Evolutionary conservation across 2,113 vertebrate species (phyloP).

Genomic region (Apodemus speciosus): DNA sequence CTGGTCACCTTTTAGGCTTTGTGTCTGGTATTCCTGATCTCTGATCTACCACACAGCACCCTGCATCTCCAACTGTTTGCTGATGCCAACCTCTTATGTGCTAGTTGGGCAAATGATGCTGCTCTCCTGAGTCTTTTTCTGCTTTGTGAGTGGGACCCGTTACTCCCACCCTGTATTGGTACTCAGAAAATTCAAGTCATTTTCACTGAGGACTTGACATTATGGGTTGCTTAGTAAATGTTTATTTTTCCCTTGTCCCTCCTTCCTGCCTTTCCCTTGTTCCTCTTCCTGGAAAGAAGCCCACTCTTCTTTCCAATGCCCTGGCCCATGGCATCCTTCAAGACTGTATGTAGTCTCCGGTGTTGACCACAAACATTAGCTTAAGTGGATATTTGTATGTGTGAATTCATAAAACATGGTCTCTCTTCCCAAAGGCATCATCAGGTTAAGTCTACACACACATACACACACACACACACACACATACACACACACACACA

Average conservation of each 20-base stretch:
- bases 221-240: accelerated
- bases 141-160: neutral
- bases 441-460: too few species aligned
- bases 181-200: neutral
- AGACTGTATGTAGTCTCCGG: neutral
- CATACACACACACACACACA: too few species aligned
- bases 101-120: accelerated
- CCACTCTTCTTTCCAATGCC: neutral
- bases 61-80: neutral
- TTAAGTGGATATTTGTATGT: accelerated
- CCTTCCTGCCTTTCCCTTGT: too few species aligned
- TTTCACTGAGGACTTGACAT: neutral
- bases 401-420: neutral
- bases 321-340: neutral
- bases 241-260: too few species aligned
- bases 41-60: accelerated
- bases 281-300: too few species aligned
- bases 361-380: accelerated
- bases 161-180: accelerated
- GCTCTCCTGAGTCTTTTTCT: neutral
- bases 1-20: neutral
- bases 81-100: accelerated
- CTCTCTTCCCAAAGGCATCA: neutral
- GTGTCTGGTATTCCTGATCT: accelerated
- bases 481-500: too few species aligned